phyloP scores from a whole-genome alignment of 2,888 invertebrate genomes.

The Melanargia galathea region DNA sequence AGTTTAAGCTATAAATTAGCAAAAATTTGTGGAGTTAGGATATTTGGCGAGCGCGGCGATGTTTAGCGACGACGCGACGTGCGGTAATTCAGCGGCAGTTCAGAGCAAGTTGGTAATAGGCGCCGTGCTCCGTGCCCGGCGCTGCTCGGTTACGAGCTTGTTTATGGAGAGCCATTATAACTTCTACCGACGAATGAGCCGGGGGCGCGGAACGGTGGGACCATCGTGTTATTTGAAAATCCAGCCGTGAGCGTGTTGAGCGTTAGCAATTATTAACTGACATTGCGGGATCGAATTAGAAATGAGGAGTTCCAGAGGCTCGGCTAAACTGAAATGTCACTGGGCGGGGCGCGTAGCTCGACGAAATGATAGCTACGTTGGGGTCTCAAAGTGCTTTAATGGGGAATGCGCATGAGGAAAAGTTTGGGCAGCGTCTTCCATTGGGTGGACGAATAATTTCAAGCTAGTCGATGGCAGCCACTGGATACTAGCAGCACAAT shows the following conservation, averaged over 20 bases:
- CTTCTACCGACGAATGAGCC: neutral
- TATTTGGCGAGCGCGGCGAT: conserved; percentile 4
- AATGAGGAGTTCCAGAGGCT: no score
- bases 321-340: no score
- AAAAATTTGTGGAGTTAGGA: conserved; percentile 1
- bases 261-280: no score
- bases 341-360: no score
- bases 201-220: neutral
- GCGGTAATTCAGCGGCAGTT: neutral
- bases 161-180: conserved; percentile 13
- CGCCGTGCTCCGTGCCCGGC: neutral
- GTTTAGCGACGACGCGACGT: neutral
- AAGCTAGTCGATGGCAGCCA: no score
- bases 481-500: no score
- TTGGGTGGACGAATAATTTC: no score
- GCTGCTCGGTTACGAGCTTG: neutral
- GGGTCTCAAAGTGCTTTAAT: no score
- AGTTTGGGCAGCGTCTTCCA: no score
- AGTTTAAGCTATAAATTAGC: conserved; percentile 1
- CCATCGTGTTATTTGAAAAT: neutral
- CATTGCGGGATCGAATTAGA: no score
- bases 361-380: no score
- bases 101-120: neutral
- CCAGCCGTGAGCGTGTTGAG: neutral
- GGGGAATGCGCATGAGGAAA: no score